A percentile compares a stretch with the other conserved stretches of the same genome.
These are phyloP conservation scores for Erannis defoliaria DNA, from an alignment of 2,888 invertebrate species.

Conservation along the genomic window DNA sequence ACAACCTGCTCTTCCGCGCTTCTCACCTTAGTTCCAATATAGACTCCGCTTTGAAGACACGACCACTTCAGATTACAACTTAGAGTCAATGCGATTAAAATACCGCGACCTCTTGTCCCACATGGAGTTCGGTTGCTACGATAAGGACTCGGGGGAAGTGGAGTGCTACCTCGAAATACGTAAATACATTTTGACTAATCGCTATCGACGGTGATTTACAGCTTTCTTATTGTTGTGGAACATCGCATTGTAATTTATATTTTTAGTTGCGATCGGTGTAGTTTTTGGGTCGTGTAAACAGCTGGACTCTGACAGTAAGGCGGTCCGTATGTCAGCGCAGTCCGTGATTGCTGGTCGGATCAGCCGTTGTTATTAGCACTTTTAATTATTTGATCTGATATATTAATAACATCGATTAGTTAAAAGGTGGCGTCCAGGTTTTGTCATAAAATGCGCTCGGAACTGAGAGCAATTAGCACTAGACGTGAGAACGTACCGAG, in stretches of 20 bases:
- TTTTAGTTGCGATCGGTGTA: constrained; percentile 82
- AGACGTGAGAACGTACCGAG: constrained; percentile 80
- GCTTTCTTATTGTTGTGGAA: constrained; percentile 77
- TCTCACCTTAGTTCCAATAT: constrained; percentile 77
- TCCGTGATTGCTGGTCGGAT: constrained; percentile 73
- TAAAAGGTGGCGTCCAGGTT: constrained; percentile 44
- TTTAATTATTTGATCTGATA: constrained; percentile 55
- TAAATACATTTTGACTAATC: constrained; percentile 84
- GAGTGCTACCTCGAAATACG: constrained; percentile 90
- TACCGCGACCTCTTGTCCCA: constrained; percentile 59
- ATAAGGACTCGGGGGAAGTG: constrained; percentile 89
- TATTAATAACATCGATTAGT: constrained; percentile 48
- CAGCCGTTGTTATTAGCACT: constrained; percentile 67
- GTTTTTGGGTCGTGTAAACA: constrained; percentile 86
- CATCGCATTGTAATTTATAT: constrained; percentile 84
- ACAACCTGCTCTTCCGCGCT: constrained; percentile 68
- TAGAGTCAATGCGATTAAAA: constrained; percentile 68
- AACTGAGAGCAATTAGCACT: constrained; percentile 71
- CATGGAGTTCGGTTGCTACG: constrained; percentile 89
- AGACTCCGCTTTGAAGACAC: constrained; percentile 78
- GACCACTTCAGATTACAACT: constrained; percentile 61
- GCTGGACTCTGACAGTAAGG: constrained; percentile 74
- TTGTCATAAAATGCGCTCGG: constrained; percentile 69
- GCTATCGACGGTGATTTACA: constrained; percentile 70
- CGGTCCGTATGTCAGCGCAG: constrained; percentile 77